Evolutionary conservation across 2,113 vertebrate genomes (phyloP).

Genomic region (Trinectes maculatus): DNA sequence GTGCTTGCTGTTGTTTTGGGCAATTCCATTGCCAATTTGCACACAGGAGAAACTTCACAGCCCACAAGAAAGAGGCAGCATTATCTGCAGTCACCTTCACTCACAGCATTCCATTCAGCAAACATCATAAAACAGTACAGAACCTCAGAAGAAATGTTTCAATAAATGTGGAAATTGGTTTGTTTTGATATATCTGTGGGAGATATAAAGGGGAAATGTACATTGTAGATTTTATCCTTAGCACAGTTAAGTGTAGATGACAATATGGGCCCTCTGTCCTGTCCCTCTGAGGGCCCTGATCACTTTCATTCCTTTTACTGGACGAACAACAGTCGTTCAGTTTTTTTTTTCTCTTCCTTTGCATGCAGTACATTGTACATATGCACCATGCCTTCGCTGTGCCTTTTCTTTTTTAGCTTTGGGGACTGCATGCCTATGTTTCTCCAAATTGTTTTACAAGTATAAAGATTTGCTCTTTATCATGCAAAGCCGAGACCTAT

Average conservation of each 20-base stretch:
- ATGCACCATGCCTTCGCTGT: conserved; percentile 59
- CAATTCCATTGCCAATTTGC: no score
- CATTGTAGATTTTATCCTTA: conserved; percentile 1
- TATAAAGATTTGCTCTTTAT: conserved; percentile 11
- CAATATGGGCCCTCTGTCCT: no score
- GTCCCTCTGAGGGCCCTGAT: no score
- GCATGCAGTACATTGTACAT: conserved; percentile 64
- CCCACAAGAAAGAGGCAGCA: no score
- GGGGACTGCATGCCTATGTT: conserved; percentile 16
- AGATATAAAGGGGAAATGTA: background rate
- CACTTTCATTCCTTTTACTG: conserved; percentile 23
- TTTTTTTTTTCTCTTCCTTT: conserved; percentile 6
- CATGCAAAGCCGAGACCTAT: no score
- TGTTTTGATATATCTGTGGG: conserved; percentile 1
- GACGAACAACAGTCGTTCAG: background rate
- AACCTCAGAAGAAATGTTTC: background rate
- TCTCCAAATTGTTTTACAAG: conserved; percentile 2
- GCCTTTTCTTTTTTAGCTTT: conserved; percentile 66
- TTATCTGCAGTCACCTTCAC: background rate
- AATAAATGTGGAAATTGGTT: conserved; percentile 4
- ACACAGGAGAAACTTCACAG: conserved; percentile 1
- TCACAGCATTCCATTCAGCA: conserved; percentile 63
- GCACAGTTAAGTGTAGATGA: conserved; percentile 24
- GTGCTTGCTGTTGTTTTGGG: conserved; percentile 6
- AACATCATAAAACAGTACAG: background rate